Evolutionary conservation across 2,888 invertebrate genomes (phyloP).

Genomic region (Agrilus cyanescens): DNA sequence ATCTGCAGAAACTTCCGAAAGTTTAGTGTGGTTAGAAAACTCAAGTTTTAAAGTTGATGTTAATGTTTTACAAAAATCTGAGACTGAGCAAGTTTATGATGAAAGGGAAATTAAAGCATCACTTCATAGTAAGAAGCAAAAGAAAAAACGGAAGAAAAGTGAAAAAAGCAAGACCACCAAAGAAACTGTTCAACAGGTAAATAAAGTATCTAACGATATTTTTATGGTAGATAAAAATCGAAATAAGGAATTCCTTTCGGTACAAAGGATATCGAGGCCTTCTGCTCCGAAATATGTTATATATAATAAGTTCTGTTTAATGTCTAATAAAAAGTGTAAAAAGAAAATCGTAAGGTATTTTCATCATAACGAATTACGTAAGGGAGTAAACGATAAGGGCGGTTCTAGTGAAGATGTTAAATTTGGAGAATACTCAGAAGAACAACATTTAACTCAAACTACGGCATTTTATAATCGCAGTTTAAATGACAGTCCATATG

Average conservation of each 20-base stretch:
- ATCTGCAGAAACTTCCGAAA: constrained; percentile 12
- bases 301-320: constrained; percentile 19
- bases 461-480: constrained; percentile 43
- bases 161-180: constrained; percentile 11
- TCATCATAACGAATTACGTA: constrained; percentile 22
- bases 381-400: constrained; percentile 12
- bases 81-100: background rate
- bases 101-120: constrained; percentile 4
- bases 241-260: constrained; percentile 44
- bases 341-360: constrained; percentile 27
- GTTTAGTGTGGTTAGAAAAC: constrained; percentile 28
- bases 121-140: constrained; percentile 19
- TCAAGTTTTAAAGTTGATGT: constrained; percentile 34
- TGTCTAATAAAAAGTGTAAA: constrained; percentile 20
- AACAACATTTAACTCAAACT: constrained; percentile 38
- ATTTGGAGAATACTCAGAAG: constrained; percentile 29
- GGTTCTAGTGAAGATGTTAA: constrained; percentile 8
- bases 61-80: background rate
- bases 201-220: constrained; percentile 31
- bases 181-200: constrained; percentile 2
- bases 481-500: constrained; percentile 38
- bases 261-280: constrained; percentile 51
- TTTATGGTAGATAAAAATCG: constrained; percentile 48
- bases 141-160: constrained; percentile 19
- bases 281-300: constrained; percentile 45